Evolutionary conservation across 2,888 invertebrate genomes (phyloP).

Genomic region (Melanchra persicariae): DNA sequence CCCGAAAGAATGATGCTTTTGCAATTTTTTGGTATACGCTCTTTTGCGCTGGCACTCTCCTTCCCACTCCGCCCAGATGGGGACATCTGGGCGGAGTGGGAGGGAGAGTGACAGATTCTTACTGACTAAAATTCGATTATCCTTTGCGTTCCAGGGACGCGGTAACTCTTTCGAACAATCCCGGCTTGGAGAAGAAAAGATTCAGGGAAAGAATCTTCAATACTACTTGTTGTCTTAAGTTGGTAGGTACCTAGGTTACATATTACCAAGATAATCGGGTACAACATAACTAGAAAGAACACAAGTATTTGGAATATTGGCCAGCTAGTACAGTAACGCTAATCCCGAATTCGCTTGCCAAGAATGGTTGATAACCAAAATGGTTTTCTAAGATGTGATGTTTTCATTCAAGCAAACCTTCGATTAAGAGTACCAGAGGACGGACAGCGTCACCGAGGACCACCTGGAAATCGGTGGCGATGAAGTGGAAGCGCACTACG

Average conservation of each 20-base stretch:
- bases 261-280: not conserved
- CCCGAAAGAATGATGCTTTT: not conserved
- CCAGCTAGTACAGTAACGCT: not conserved
- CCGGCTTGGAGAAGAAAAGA: too few relatives aligned
- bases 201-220: not conserved
- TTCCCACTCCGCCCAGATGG: too few relatives aligned
- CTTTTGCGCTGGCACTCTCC: too few relatives aligned
- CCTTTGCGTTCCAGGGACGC: too few relatives aligned
- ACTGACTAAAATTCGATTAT: too few relatives aligned
- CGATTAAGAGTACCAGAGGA: too few relatives aligned
- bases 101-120: too few relatives aligned
- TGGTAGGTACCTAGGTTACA: not conserved
- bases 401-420: not conserved
- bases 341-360: constrained; percentile 1
- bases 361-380: not conserved
- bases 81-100: too few relatives aligned
- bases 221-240: not conserved
- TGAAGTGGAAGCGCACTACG: too few relatives aligned
- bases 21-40: not conserved
- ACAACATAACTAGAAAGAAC: not conserved
- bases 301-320: constrained; percentile 1
- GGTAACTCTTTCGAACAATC: too few relatives aligned
- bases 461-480: too few relatives aligned
- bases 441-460: too few relatives aligned
- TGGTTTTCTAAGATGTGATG: not conserved